phyloP scores from a whole-genome alignment of 2,888 invertebrate genomes.

The Monochamus alternatus region DNA sequence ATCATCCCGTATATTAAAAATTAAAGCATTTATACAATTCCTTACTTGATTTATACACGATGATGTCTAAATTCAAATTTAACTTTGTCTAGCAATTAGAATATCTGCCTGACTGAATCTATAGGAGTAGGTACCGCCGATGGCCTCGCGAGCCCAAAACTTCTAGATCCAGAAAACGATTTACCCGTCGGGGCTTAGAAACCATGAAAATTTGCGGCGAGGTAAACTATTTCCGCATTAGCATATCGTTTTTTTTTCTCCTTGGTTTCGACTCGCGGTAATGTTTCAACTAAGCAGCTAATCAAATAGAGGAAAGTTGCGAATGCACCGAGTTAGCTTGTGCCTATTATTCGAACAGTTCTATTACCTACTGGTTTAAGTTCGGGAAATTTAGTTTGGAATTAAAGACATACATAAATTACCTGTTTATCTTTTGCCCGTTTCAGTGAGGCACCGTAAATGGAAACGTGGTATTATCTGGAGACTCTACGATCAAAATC shows the following conservation, averaged over 20 bases:
- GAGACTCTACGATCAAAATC: no score
- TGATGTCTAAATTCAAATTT: no score
- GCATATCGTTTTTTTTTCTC: background rate
- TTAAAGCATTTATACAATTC: no score
- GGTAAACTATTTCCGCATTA: slow-evolving; percentile 16
- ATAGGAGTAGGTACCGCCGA: no score
- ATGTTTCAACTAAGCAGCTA: slow-evolving; percentile 17
- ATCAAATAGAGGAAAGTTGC: slow-evolving; percentile 15
- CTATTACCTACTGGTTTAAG: slow-evolving; percentile 5
- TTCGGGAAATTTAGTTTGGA: slow-evolving; percentile 10
- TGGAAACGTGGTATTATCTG: background rate
- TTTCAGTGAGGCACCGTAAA: background rate
- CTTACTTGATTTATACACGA: no score
- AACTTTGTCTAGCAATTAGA: no score
- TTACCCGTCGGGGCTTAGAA: slow-evolving; percentile 1
- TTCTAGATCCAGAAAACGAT: no score
- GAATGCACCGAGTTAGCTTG: background rate
- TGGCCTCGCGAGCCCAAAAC: no score
- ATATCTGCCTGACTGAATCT: no score
- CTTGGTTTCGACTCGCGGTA: background rate
- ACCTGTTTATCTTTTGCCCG: background rate
- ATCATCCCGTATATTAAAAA: no score
- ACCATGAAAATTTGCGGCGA: slow-evolving; percentile 9
- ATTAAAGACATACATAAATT: slow-evolving; percentile 4
- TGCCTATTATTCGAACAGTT: slow-evolving; percentile 8